Evolutionary conservation across 92 coral and sea anemone species (phyloP), one percentile per base, ranked within the genome.

Genomic region (Porites rus): DNA sequence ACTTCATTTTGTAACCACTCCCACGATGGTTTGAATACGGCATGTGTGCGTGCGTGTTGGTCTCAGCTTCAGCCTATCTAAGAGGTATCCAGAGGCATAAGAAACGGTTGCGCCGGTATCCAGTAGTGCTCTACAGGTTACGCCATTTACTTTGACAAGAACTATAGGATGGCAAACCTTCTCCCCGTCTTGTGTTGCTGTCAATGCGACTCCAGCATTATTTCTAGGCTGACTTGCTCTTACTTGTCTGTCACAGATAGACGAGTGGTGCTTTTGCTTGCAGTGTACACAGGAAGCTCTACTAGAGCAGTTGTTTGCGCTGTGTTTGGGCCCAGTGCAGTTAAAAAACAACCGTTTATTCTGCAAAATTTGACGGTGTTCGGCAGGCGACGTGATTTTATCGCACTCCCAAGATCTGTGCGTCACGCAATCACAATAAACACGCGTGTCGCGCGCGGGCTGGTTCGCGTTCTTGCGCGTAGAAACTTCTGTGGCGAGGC

Each of bases 401-500:
- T 80, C 53, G n/a, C 93, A 90, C 20, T 89, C 90, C 74, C 76
- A 68, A 16, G 93, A 89, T 79, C 86, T 83, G 82, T 91, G 92
- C 10, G 78, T 72, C 75, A n/a, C 77, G 61, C 81, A 59, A 64
- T 82, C 89, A 74, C 93, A 91, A 56, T 81, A 87, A 13, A 65
- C 91, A 90, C 21, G 19, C 72, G 60, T 82, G 78, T 19, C 73
- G 76, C 22, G 75, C 28, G 3, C 13, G 4, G 20, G 1, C 31
- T 11, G 80, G 51, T 59, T 21, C 74, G 75, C 67, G 73, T 0
- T 77, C 52, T 77, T 76, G 75, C 52, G 84, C 75, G 51, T 85
- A 80, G 81, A 85, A 85, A 38, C 89, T 64, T 7, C 73, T 63
- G 18, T 67, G 56, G 76, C 76, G 84, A 22, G 84, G 89, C 17